Percentiles rank a stretch among this genome's conserved stretches.
Conservation (phyloP, 2,113 vertebrate genomes). For the Ceyx melanurus region DNA sequence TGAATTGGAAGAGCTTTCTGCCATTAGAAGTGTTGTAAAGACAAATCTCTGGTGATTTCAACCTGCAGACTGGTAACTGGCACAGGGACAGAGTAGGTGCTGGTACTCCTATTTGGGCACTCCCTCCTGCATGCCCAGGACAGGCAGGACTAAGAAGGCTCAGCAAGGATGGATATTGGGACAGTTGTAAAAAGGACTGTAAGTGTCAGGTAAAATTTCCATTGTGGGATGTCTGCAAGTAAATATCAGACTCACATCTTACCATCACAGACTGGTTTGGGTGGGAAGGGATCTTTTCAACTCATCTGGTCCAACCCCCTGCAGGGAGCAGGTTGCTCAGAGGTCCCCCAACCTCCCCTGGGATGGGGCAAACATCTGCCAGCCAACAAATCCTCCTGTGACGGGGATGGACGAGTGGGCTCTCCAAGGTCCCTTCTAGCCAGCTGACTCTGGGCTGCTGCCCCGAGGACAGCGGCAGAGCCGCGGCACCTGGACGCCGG, state of each 20-base stretch:
- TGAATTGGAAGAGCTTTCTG: background rate
- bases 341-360: background rate
- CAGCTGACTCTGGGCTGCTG: background rate
- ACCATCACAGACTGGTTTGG: background rate
- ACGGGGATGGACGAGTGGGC: background rate
- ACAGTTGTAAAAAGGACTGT: background rate
- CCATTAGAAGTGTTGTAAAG: background rate
- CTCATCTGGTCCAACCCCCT: background rate
- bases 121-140: background rate
- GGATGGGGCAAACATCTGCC: background rate
- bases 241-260: background rate
- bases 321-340: background rate
- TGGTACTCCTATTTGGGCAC: background rate
- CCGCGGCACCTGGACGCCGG: background rate
- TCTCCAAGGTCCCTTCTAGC: background rate
- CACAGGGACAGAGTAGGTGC: background rate
- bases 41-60: background rate
- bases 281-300: background rate
- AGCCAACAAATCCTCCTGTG: rapidly evolving
- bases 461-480: background rate
- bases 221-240: background rate
- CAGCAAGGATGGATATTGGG: background rate
- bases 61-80: background rate
- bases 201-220: background rate
- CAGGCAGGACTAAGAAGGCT: background rate